Percentiles rank a stretch among this genome's conserved stretches.
These are phyloP conservation scores for Drosophila trapezifrons DNA, from an alignment of 1,140 invertebrate species.

Conservation along the genomic window DNA sequence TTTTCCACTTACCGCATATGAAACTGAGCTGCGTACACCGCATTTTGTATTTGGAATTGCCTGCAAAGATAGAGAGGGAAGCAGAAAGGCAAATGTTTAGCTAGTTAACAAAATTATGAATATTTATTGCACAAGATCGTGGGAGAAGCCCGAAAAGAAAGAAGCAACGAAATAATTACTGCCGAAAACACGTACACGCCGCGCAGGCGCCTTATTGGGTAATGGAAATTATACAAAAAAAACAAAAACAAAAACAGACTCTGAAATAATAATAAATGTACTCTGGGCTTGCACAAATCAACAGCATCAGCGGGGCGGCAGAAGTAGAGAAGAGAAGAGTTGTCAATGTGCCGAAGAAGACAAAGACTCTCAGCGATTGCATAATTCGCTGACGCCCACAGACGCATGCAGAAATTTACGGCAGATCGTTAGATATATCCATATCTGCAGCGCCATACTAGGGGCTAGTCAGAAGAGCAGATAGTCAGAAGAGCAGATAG, in stretches of 20 bases:
- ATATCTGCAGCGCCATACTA: constrained; percentile 32
- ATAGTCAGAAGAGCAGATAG: constrained; percentile 7
- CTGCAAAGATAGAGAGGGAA: constrained; percentile 50
- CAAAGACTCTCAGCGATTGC: constrained; percentile 60
- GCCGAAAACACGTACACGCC: constrained; percentile 50
- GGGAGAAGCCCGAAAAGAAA: constrained; percentile 52
- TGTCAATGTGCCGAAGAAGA: constrained; percentile 58
- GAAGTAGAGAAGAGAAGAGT: constrained; percentile 33
- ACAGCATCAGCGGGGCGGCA: constrained; percentile 23
- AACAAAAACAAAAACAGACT: constrained; percentile 47
- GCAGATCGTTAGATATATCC: constrained; percentile 35
- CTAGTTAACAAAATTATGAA: constrained; percentile 72
- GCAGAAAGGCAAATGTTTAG: constrained; percentile 38
- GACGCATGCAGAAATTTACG: constrained; percentile 49
- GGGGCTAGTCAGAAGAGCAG: constrained; percentile 13
- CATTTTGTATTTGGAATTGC: constrained; percentile 71
- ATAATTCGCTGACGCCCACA: constrained; percentile 60
- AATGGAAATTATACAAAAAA: constrained; percentile 70
- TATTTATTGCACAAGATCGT: constrained; percentile 74
- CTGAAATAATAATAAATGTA: constrained; percentile 64
- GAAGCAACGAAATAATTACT: constrained; percentile 52
- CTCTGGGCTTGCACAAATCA: constrained; percentile 54
- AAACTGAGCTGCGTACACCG: constrained; percentile 42
- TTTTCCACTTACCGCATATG: constrained; percentile 60
- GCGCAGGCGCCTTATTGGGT: constrained; percentile 56